Percentiles rank a stretch among this genome's conserved stretches.
Evolutionary conservation across 2,888 invertebrate genomes (phyloP).

Genomic region (Diaphora mendica): DNA sequence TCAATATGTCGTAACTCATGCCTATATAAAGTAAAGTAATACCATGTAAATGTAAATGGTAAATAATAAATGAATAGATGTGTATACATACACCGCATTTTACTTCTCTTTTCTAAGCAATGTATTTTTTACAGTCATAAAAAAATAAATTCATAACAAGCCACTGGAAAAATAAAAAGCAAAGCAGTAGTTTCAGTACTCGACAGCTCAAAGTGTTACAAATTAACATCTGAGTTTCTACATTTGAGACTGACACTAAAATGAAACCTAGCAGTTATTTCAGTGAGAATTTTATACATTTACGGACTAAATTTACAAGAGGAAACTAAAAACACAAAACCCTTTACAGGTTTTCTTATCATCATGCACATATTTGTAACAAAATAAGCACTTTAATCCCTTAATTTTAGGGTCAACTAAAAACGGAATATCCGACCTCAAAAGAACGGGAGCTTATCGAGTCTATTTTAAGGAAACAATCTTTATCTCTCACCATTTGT

Average conservation of each 20-base stretch:
- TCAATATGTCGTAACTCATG: neutral
- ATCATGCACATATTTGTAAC: neutral
- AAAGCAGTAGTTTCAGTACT: neutral
- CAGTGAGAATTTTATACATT: neutral
- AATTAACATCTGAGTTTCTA: constrained; percentile 9
- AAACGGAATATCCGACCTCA: neutral
- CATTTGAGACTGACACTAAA: neutral
- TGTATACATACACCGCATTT: neutral
- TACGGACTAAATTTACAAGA: neutral
- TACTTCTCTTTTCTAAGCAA: neutral
- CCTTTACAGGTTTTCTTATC: constrained; percentile 1
- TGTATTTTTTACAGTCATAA: neutral
- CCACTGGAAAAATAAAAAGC: neutral
- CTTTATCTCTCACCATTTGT: neutral
- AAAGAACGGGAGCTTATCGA: constrained; percentile 11
- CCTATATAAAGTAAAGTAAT: no score
- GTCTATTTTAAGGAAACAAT: constrained; percentile 1
- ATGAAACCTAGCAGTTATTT: constrained; percentile 4
- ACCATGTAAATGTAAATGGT: no score
- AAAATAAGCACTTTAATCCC: neutral
- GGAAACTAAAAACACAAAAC: neutral
- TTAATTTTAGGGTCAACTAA: neutral
- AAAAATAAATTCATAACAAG: neutral
- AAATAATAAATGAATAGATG: neutral
- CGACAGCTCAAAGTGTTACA: constrained; percentile 7